A percentile compares a stretch with the other conserved stretches of the same genome.
phyloP scores from a whole-genome alignment of 2,113 vertebrate genomes.

The Lophura nycthemera region DNA sequence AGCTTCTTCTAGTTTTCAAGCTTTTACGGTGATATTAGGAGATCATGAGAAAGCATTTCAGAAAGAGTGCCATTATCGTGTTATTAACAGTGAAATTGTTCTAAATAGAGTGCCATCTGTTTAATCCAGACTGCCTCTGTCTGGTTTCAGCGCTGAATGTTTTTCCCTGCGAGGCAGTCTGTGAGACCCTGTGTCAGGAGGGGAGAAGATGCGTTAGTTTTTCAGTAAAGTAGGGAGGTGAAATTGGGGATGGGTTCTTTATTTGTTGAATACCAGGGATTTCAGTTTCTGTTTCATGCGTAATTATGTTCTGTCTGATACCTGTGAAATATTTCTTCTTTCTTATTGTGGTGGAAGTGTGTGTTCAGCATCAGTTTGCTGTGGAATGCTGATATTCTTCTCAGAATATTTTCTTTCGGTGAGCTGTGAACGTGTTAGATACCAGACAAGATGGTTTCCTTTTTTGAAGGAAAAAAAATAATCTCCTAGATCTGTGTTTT shows the following conservation, averaged over 20 bases:
- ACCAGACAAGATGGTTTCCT: not conserved
- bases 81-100: conserved; percentile 50
- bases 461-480: not conserved
- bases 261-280: not conserved
- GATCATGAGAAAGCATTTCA: not conserved
- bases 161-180: conserved; percentile 25
- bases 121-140: conserved; percentile 47
- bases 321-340: not conserved
- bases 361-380: not conserved
- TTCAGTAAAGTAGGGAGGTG: not conserved
- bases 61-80: conserved; percentile 33
- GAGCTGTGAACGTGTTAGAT: not conserved
- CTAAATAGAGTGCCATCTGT: conserved; percentile 48
- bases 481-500: not conserved
- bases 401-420: not conserved
- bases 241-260: not conserved
- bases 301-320: not conserved
- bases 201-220: not conserved
- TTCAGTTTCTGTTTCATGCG: not conserved
- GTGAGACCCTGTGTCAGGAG: not conserved
- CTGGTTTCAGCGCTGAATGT: conserved; percentile 26
- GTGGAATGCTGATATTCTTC: not conserved
- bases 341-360: not conserved
- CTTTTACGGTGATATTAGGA: not conserved
- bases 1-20: not conserved